These are phyloP conservation scores for Lepidochitona cinerea DNA, from an alignment of 2,888 invertebrate genomes.

Conservation along the genomic window DNA sequence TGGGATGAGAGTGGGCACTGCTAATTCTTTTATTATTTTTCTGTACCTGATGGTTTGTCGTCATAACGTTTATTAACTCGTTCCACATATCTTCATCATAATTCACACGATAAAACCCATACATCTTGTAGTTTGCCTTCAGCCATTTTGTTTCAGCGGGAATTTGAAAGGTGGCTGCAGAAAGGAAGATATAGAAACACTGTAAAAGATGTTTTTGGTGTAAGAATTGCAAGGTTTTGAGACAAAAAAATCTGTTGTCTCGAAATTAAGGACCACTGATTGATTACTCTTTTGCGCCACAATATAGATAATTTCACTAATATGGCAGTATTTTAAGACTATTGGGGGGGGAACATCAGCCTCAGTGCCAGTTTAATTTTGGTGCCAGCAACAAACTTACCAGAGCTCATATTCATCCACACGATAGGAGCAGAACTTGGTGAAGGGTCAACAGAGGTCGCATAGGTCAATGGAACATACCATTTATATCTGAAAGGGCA, in stretches of 20 bases:
- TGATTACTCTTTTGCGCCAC: too few relatives aligned
- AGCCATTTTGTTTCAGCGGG: constrained; percentile 68
- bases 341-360: neutral
- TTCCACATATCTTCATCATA: constrained; percentile 78
- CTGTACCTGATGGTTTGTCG: constrained; percentile 75
- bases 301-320: neutral
- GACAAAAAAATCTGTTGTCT: too few relatives aligned
- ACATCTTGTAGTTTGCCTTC: constrained; percentile 55
- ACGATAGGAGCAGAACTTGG: constrained; percentile 2
- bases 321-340: too few relatives aligned
- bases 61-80: constrained; percentile 77
- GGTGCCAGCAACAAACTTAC: constrained; percentile 19
- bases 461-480: constrained; percentile 63
- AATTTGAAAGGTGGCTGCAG: constrained; percentile 60
- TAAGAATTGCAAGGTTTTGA: too few relatives aligned
- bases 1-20: too few relatives aligned
- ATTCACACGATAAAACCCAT: constrained; percentile 66
- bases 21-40: too few relatives aligned
- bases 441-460: constrained; percentile 21
- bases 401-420: constrained; percentile 45
- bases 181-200: neutral
- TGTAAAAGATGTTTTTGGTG: too few relatives aligned
- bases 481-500: constrained; percentile 52
- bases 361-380: neutral
- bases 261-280: too few relatives aligned